Percentiles rank a stretch among this genome's conserved stretches.
These are phyloP conservation scores for Drosophila kurseongensis DNA, from an alignment of 1,140 invertebrate species.

Conservation along the genomic window DNA sequence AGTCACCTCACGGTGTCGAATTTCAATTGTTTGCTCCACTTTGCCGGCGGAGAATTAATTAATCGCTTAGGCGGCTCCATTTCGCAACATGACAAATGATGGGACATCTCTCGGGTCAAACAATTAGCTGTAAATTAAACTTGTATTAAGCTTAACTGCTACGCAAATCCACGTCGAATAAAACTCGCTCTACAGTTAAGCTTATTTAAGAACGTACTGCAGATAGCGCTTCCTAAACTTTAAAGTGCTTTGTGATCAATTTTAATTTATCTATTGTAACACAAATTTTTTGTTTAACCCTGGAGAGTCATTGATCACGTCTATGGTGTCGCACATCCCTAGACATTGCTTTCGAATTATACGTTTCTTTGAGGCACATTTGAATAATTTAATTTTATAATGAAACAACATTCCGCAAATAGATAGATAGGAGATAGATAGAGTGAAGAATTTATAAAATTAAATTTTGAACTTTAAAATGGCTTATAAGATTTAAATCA, in stretches of 20 bases:
- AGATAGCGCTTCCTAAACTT: background rate
- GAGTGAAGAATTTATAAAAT: no score
- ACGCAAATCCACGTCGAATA: conserved; percentile 33
- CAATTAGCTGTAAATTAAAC: conserved; percentile 72
- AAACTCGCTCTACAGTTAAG: background rate
- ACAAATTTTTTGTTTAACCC: background rate
- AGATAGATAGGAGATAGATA: no score
- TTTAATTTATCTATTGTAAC: background rate
- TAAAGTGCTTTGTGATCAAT: background rate
- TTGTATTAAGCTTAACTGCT: conserved; percentile 55
- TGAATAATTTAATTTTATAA: background rate
- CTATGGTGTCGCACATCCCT: background rate
- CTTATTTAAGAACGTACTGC: background rate
- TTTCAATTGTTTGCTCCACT: conserved; percentile 43
- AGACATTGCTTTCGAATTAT: background rate
- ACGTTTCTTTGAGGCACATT: background rate
- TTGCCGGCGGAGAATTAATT: conserved; percentile 30
- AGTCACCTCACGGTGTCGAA: conserved; percentile 44
- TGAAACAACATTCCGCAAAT: background rate
- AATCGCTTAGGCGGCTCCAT: conserved; percentile 29
- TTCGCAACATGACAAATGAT: conserved; percentile 46
- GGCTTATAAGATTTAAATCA: no score
- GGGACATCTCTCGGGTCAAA: conserved; percentile 27
- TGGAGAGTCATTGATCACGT: background rate
- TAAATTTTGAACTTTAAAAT: no score